phyloP scores from a whole-genome alignment of 2,113 vertebrate species.

The Balaeniceps rex region DNA sequence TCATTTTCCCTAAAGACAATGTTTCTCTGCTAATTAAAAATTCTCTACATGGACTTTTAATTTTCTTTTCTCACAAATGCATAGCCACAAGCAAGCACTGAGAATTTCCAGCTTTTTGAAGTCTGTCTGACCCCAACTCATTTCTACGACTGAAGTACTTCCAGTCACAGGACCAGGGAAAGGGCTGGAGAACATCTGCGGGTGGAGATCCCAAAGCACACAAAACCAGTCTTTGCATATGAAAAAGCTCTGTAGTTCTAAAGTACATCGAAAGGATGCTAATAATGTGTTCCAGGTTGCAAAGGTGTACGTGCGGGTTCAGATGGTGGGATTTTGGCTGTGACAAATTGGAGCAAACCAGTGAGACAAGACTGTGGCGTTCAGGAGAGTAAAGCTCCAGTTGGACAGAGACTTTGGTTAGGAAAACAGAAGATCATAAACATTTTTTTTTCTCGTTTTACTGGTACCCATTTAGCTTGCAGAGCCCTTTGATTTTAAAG shows the following conservation, averaged over 20 bases:
- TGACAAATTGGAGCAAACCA: background rate
- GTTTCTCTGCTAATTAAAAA: background rate
- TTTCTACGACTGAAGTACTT: background rate
- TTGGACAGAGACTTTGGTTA: background rate
- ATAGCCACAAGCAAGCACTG: background rate
- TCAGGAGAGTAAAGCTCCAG: background rate
- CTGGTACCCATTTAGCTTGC: background rate
- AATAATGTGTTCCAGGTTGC: no score
- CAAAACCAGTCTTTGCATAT: background rate
- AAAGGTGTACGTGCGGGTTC: rapidly evolving
- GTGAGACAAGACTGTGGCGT: background rate
- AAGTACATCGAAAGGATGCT: no score
- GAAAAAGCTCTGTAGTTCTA: background rate
- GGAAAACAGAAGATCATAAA: background rate
- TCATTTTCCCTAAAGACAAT: background rate
- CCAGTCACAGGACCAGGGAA: background rate
- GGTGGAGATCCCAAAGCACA: background rate
- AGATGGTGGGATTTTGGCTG: background rate
- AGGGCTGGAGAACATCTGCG: background rate
- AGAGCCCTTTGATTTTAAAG: background rate
- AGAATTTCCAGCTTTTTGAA: background rate
- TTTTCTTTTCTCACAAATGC: background rate
- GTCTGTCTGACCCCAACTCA: background rate
- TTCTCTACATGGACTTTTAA: no score
- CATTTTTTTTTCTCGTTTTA: background rate